These are phyloP conservation scores for Leptinotarsa tumamoca DNA, from an alignment of 2,888 invertebrate genomes.

Conservation along the genomic window DNA sequence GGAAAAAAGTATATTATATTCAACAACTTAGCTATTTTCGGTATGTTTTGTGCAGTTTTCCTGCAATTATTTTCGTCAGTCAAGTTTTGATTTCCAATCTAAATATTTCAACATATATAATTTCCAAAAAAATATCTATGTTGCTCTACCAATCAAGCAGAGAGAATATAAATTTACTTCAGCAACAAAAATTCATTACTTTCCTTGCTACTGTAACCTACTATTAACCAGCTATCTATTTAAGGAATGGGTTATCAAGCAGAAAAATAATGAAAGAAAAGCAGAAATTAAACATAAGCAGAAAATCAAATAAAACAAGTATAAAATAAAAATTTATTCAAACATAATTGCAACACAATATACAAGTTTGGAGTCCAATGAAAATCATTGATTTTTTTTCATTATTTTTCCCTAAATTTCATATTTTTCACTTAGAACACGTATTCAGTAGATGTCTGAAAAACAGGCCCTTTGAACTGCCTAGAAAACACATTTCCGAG, in stretches of 20 bases:
- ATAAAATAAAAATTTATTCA: slow-evolving; percentile 51
- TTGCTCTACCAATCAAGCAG: not conserved
- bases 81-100: too few relatives aligned
- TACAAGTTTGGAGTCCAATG: slow-evolving; percentile 36
- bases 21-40: too few relatives aligned
- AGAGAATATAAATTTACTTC: slow-evolving; percentile 21
- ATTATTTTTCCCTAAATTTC: slow-evolving; percentile 43
- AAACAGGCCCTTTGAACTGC: slow-evolving; percentile 29
- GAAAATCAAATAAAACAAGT: slow-evolving; percentile 37
- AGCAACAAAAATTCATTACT: slow-evolving; percentile 6
- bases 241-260: slow-evolving; percentile 35
- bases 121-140: not conserved
- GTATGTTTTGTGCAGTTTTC: too few relatives aligned
- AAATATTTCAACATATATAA: too few relatives aligned
- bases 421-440: slow-evolving; percentile 18
- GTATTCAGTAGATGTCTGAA: slow-evolving; percentile 23
- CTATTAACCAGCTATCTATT: slow-evolving; percentile 8
- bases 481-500: slow-evolving; percentile 29
- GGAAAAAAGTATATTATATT: too few relatives aligned
- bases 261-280: slow-evolving; percentile 42
- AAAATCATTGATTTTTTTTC: slow-evolving; percentile 35
- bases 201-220: not conserved
- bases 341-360: slow-evolving; percentile 48
- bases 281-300: slow-evolving; percentile 35
- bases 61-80: too few relatives aligned